A percentile compares a stretch with the other conserved stretches of the same genome.
phyloP scores from a whole-genome alignment of 2,888 invertebrate species.

The Pilophorus perplexus region DNA sequence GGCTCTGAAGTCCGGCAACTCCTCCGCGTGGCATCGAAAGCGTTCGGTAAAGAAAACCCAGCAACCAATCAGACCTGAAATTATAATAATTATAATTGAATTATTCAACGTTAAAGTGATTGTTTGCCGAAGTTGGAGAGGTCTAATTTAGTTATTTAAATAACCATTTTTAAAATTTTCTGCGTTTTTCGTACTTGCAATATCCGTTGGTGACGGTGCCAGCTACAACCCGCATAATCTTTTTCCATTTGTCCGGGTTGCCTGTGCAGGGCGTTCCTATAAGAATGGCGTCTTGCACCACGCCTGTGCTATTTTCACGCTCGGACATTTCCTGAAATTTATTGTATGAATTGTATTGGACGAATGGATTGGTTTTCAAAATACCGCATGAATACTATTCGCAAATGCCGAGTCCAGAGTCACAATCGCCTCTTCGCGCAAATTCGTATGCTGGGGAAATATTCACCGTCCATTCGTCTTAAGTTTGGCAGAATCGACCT shows the following conservation, averaged over 20 bases:
- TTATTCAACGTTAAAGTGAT: not conserved
- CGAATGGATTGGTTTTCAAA: not conserved
- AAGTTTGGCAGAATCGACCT: too few relatives aligned
- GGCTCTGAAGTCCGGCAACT: slow-evolving; percentile 61
- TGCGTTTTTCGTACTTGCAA: slow-evolving; percentile 55
- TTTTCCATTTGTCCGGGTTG: slow-evolving; percentile 58
- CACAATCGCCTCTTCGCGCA: too few relatives aligned
- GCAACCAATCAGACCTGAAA: slow-evolving; percentile 61
- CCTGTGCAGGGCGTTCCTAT: slow-evolving; percentile 64
- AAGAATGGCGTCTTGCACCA: slow-evolving; percentile 64
- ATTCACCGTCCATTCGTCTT: too few relatives aligned
- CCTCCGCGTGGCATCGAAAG: slow-evolving; percentile 59
- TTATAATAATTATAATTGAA: not conserved
- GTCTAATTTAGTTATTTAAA: too few relatives aligned
- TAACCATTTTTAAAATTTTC: too few relatives aligned
- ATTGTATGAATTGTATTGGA: not conserved
- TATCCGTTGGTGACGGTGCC: slow-evolving; percentile 66
- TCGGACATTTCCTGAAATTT: slow-evolving; percentile 56
- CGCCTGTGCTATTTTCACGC: slow-evolving; percentile 58
- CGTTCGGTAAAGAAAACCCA: slow-evolving; percentile 65
- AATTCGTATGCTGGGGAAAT: too few relatives aligned
- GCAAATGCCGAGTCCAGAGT: too few relatives aligned
- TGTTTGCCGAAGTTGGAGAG: not conserved
- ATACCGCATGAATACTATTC: too few relatives aligned
- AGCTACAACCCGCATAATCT: slow-evolving; percentile 58